Evolutionary conservation across 2,888 invertebrate genomes (phyloP).

Genomic region (Neuroscelio doddi): DNA sequence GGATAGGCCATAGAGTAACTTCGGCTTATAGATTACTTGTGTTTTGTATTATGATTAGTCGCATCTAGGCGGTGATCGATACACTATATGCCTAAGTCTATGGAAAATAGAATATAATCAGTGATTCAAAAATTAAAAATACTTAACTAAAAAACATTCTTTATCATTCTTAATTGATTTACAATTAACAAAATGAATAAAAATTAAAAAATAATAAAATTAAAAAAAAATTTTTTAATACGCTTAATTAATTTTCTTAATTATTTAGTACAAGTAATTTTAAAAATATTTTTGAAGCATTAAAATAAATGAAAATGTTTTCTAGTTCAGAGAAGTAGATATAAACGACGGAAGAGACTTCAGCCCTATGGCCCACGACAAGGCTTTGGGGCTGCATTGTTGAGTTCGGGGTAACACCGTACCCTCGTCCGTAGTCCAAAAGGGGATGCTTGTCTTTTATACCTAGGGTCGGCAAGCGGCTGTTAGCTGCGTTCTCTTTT

Average conservation of each 20-base stretch:
- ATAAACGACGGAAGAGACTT: slow-evolving; percentile 23
- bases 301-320: slow-evolving; percentile 18
- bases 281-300: no score
- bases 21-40: slow-evolving; percentile 2
- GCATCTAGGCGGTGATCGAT: slow-evolving; percentile 16
- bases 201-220: no score
- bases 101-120: no score
- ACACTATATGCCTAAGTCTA: no score
- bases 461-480: slow-evolving; percentile 62
- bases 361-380: slow-evolving; percentile 35
- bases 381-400: slow-evolving; percentile 40
- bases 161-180: no score
- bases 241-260: no score
- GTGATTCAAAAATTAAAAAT: no score
- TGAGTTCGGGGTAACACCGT: slow-evolving; percentile 40
- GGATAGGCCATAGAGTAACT: slow-evolving; percentile 10
- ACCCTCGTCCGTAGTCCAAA: slow-evolving; percentile 38
- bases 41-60: slow-evolving; percentile 10
- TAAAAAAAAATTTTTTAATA: no score
- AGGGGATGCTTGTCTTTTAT: slow-evolving; percentile 60
- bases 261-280: no score
- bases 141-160: no score
- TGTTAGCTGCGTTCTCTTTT: slow-evolving; percentile 60
- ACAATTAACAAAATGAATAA: no score
- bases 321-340: slow-evolving; percentile 31